phyloP scores from a whole-genome alignment of 2,113 vertebrate species.

The Callipepla squamata region DNA sequence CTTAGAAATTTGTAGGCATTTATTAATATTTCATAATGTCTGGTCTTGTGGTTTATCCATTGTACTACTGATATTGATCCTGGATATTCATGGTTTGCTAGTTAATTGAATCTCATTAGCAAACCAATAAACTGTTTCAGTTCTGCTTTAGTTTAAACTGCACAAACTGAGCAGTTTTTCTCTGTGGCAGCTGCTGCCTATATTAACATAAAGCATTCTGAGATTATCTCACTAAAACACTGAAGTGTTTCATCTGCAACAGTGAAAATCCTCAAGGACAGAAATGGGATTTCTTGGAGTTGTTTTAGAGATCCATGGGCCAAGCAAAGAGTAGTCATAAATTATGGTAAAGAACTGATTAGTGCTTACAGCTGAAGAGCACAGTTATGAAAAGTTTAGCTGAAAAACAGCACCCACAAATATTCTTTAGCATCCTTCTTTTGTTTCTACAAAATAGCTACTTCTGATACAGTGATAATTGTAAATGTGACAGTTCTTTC shows the following conservation, averaged over 20 bases:
- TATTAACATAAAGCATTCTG: background rate
- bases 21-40: background rate
- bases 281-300: background rate
- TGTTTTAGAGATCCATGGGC: background rate
- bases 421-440: background rate
- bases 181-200: background rate
- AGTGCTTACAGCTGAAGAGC: background rate
- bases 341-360: background rate
- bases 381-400: background rate
- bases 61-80: background rate
- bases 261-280: background rate
- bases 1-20: background rate
- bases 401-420: background rate
- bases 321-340: background rate
- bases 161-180: background rate
- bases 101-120: background rate
- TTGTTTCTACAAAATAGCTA: background rate
- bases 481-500: background rate
- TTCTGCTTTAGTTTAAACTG: background rate
- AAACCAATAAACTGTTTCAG: background rate
- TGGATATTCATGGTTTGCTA: background rate
- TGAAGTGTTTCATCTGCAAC: background rate
- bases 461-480: background rate
- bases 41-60: background rate
- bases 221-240: background rate